Conservation (phyloP, 2,888 invertebrate species). For the Eupithecia abbreviata region DNA sequence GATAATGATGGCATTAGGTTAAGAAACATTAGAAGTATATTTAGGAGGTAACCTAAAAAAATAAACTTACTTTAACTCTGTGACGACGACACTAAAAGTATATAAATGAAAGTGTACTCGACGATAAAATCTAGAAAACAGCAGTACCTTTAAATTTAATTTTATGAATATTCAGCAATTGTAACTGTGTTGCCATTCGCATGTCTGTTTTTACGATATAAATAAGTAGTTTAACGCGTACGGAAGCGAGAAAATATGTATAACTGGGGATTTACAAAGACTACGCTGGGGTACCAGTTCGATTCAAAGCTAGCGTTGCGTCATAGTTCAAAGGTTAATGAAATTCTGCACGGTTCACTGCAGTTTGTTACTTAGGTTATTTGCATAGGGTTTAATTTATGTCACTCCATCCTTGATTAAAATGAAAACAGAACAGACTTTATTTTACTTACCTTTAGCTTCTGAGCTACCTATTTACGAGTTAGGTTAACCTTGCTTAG, state of each 20-base stretch:
- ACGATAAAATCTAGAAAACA: no score
- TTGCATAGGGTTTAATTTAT: not conserved
- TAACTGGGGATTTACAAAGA: not conserved
- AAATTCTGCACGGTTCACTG: constrained; percentile 1
- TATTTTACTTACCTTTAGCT: not conserved
- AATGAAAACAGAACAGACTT: not conserved
- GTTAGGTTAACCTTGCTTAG: not conserved
- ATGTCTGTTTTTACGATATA: no score
- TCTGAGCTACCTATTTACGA: not conserved
- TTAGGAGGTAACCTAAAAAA: no score
- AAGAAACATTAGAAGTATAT: no score
- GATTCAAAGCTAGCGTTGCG: not conserved
- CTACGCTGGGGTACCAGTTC: not conserved
- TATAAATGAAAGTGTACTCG: no score
- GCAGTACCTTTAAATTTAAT: no score
- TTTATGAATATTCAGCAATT: no score
- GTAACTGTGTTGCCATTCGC: no score
- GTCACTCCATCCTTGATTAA: not conserved
- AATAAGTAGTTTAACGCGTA: not conserved
- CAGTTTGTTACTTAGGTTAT: not conserved
- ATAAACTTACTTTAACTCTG: no score
- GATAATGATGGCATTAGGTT: no score
- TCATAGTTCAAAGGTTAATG: constrained; percentile 1
- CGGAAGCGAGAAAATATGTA: not conserved
- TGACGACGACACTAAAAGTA: not conserved